Conservation (phyloP, 2,113 vertebrate species). For the Malurus cyaneus region DNA sequence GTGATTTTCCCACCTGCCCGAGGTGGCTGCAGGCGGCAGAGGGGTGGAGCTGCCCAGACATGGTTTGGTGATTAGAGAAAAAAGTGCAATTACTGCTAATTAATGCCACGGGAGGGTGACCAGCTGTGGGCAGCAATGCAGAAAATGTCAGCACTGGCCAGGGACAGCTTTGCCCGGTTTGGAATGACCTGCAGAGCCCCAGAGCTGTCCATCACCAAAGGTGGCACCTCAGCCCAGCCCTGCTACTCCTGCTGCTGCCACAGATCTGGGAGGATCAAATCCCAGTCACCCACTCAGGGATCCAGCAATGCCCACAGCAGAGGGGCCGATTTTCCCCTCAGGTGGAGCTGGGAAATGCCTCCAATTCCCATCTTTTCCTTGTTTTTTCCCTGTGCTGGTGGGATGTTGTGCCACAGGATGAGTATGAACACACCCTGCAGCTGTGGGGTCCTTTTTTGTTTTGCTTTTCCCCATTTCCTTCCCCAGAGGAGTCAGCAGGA, state of each 20-base stretch:
- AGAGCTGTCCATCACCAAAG: background rate
- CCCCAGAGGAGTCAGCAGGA: accelerated
- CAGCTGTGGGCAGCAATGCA: background rate
- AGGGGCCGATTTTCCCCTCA: background rate
- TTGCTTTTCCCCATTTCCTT: background rate
- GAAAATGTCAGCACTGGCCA: background rate
- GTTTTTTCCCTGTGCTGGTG: background rate
- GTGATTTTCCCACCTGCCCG: background rate
- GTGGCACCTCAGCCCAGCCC: background rate
- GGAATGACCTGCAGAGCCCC: background rate
- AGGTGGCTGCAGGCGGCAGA: background rate
- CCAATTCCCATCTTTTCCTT: accelerated
- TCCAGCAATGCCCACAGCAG: accelerated
- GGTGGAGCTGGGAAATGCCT: background rate
- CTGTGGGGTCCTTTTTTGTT: accelerated
- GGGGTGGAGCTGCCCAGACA: background rate
- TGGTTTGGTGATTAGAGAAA: background rate
- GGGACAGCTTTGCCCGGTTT: background rate
- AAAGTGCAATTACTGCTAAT: background rate
- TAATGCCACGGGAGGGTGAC: background rate
- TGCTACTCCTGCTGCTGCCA: accelerated
- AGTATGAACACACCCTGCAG: background rate
- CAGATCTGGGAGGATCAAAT: background rate
- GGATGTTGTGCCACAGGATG: accelerated
- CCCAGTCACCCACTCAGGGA: background rate